Evolutionary conservation across 1,140 invertebrate species (phyloP).

Genomic region (Pectinophora gossypiella): DNA sequence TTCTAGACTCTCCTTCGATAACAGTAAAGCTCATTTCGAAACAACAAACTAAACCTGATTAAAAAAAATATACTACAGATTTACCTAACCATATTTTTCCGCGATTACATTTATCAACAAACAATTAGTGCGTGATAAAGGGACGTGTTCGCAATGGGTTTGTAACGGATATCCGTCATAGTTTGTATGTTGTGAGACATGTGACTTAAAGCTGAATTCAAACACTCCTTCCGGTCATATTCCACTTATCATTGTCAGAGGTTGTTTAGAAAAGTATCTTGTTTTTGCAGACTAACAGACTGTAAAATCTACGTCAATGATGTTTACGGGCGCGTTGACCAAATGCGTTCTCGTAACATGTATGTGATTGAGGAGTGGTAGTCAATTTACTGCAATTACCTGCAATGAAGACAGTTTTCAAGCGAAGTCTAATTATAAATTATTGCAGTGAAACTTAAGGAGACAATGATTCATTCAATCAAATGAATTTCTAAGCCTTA

Average conservation of each 20-base stretch:
- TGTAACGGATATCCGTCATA: no score
- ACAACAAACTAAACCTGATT: not conserved
- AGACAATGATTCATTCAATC: conserved; percentile 18
- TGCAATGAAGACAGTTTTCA: not conserved
- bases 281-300: no score
- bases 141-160: no score
- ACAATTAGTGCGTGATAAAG: not conserved
- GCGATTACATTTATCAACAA: not conserved
- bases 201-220: not conserved
- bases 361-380: not conserved
- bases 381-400: not conserved
- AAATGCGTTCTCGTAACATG: not conserved
- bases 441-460: conserved; percentile 16
- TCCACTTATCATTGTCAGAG: not conserved
- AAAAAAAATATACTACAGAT: no score
- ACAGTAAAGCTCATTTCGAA: not conserved
- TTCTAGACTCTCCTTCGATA: not conserved
- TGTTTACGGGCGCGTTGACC: not conserved
- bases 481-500: conserved; percentile 11
- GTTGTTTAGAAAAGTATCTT: not conserved
- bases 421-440: conserved; percentile 5
- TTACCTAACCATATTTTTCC: not conserved
- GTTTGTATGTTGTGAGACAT: not conserved
- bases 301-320: not conserved
- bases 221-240: not conserved